Conservation (phyloP, 2,113 vertebrate genomes). For the Bos indicus region DNA sequence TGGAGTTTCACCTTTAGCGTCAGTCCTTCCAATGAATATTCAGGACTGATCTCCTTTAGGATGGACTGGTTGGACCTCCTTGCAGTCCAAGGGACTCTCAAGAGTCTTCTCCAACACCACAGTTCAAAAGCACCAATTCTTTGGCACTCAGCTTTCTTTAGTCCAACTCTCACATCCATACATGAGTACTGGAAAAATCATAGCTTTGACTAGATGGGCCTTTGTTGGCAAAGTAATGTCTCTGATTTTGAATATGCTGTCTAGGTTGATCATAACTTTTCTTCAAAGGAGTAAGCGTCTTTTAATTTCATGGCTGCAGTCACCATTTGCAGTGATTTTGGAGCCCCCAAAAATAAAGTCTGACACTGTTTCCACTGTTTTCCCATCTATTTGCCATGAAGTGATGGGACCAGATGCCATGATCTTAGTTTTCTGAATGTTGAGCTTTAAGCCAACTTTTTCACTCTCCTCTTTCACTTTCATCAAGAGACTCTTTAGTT, state of each 20-base stretch:
- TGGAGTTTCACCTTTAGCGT: background rate
- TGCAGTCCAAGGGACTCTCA: background rate
- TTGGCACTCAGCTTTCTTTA: background rate
- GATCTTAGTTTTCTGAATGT: background rate
- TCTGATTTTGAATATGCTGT: background rate
- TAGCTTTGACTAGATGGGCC: background rate
- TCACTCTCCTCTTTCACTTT: background rate
- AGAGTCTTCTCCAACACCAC: background rate
- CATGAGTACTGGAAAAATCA: background rate
- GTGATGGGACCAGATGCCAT: background rate
- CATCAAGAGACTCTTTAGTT: background rate
- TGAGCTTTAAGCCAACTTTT: background rate
- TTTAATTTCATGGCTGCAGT: background rate
- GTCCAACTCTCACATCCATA: background rate
- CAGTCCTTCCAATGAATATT: background rate
- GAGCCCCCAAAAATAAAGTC: fast-evolving
- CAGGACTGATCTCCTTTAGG: background rate
- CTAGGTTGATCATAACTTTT: background rate
- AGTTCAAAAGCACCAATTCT: background rate
- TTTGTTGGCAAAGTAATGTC: background rate
- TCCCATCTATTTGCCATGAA: background rate
- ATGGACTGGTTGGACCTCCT: background rate
- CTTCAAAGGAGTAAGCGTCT: background rate
- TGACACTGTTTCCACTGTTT: background rate
- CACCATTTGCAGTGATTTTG: background rate